phyloP scores from a whole-genome alignment of 2,888 invertebrate genomes.

The Drosophila phalerata region DNA sequence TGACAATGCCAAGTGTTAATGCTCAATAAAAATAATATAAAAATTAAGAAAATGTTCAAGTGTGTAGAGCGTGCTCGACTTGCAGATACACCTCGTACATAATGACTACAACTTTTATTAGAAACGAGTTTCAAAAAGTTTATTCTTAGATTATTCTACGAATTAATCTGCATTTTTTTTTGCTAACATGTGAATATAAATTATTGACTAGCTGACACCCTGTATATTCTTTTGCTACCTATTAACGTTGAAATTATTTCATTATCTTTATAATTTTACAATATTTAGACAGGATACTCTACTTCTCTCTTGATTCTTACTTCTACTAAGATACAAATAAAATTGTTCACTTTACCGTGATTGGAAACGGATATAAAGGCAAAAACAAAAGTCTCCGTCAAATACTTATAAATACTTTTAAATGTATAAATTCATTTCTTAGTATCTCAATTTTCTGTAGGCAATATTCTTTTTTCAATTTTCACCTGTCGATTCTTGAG shows the following conservation, averaged over 20 bases:
- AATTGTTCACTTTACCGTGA: too few species aligned
- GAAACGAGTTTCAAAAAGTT: background rate
- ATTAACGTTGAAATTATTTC: too few species aligned
- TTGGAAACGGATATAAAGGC: too few species aligned
- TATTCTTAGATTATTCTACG: too few species aligned
- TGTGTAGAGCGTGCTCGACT: background rate
- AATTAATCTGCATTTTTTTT: too few species aligned
- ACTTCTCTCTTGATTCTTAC: too few species aligned
- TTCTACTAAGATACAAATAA: too few species aligned
- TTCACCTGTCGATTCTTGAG: conserved; percentile 6
- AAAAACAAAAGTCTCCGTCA: background rate
- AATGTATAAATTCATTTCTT: background rate
- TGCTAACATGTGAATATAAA: too few species aligned
- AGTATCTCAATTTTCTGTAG: background rate
- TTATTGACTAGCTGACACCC: too few species aligned
- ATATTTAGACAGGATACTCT: too few species aligned
- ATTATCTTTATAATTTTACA: too few species aligned
- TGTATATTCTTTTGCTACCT: too few species aligned
- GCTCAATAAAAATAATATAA: conserved; percentile 18
- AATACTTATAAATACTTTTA: background rate
- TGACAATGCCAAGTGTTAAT: conserved; percentile 59
- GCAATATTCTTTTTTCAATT: background rate
- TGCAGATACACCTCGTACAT: background rate
- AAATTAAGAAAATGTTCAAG: background rate
- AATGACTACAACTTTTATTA: background rate